Base-by-base conservation (phyloP, 2,888 invertebrate genomes). In the Heliconius sara region DNA sequence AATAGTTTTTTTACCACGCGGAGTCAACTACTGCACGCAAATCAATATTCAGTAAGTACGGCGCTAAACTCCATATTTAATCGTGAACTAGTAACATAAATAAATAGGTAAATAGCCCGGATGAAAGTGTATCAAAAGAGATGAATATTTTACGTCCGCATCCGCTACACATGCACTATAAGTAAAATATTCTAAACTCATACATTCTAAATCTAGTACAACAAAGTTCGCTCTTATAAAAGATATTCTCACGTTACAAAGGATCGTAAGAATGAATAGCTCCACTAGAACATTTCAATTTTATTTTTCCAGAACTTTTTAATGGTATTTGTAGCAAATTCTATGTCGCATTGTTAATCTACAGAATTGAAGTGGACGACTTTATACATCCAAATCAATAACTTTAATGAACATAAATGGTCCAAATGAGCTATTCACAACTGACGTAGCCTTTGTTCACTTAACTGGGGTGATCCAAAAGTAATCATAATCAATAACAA, bases 261-360 rank as follows among this genome's bases (percentile, higher is more conserved):
- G 52, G 30, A 47, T 66, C 65, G 57, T 66, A 57, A 78, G 52
- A 66, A 78, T 66, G 65, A 66, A 78, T 66, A 66, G 34, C 25
- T 30, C 16, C 34, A 72, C 52, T 47, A 43, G 63, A 63, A 72
- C 65, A 72, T 72, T 78, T 52, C 65, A 72, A 43, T 13, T 22
- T 30, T 34, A 67, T 34, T 67, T 75, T 67, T 30, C 47, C n/a
- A 47, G 72, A 63, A 65, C n/a, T 43, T 63, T 43, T 71, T 43
- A 34, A 68, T 30, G 34, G 5, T 22, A 34, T 57, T 68, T 68
- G 66, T 52, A 30, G 76, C 43, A 76, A 66, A 66, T 52, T 65
- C 27, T 30, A 66, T 6, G 30, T 22, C 16, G 47, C 34, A 68
- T 77, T 47, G 34, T 52, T 68, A 60, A 12, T 60, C 7, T n/a